phyloP scores from a whole-genome alignment of 2,888 invertebrate species.

The Aphidoletes aphidimyza region DNA sequence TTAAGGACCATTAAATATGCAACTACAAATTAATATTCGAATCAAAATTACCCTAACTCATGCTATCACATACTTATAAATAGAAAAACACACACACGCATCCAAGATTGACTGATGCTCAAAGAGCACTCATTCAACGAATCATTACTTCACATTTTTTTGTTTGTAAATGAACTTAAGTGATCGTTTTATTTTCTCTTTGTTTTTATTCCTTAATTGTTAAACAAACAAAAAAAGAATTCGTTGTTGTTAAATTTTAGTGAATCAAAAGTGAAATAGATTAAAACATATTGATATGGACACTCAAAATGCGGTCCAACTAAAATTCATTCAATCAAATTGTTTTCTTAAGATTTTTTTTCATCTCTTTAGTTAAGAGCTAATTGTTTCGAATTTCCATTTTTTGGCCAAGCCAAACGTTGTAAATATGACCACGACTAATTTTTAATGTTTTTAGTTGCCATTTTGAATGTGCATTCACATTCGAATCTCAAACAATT shows the following conservation, averaged over 20 bases:
- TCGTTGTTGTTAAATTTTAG: slow-evolving; percentile 16
- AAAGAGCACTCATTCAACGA: too few relatives aligned
- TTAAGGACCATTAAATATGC: too few relatives aligned
- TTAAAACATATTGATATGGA: too few relatives aligned
- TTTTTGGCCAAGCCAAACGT: slow-evolving; percentile 22
- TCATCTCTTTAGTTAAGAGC: background rate
- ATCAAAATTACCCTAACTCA: background rate
- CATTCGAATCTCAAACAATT: background rate
- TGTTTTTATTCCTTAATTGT: background rate
- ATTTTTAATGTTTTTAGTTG: background rate
- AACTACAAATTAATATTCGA: too few relatives aligned
- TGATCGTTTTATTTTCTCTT: slow-evolving; percentile 33
- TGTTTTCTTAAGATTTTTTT: background rate
- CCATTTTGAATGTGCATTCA: background rate
- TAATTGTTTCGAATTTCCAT: background rate
- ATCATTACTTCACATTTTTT: background rate
- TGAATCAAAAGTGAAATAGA: background rate
- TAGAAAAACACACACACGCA: background rate
- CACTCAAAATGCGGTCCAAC: too few relatives aligned
- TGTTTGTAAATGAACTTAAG: background rate
- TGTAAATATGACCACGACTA: background rate
- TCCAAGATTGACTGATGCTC: too few relatives aligned
- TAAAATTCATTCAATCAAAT: background rate
- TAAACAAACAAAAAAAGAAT: slow-evolving; percentile 23
- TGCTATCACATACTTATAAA: background rate